Evolutionary conservation across 2,113 vertebrate genomes (phyloP).

Genomic region (Cryptomyrus ogoouensis): DNA sequence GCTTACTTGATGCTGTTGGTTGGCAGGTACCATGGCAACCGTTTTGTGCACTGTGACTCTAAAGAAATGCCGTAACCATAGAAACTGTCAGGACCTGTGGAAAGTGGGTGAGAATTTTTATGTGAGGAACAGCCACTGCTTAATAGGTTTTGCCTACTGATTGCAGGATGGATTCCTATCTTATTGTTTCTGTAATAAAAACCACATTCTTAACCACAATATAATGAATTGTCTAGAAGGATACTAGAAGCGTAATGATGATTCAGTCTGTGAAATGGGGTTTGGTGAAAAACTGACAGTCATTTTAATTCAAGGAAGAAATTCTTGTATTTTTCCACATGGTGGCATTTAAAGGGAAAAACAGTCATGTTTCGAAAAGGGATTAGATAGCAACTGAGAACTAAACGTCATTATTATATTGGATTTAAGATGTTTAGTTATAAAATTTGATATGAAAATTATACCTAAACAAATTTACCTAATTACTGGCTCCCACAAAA

Average conservation of each 20-base stretch:
- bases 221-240: neutral
- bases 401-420: neutral
- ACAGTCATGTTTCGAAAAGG: neutral
- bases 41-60: constrained; percentile 29
- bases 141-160: constrained; percentile 21
- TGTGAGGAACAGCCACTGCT: constrained; percentile 20
- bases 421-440: neutral
- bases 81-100: constrained; percentile 29
- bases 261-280: neutral
- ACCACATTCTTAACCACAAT: neutral
- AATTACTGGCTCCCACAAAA: neutral
- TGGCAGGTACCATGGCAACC: constrained; percentile 31
- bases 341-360: neutral
- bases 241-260: neutral
- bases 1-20: constrained; percentile 18
- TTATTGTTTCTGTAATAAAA: constrained; percentile 15
- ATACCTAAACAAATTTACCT: neutral
- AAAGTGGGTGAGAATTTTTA: constrained; percentile 24
- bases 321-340: neutral
- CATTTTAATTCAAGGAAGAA: neutral
- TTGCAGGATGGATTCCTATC: neutral
- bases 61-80: constrained; percentile 31
- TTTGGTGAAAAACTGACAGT: neutral
- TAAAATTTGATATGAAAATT: neutral
- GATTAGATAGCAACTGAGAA: neutral